Percentiles rank a stretch among this genome's conserved stretches.
phyloP scores from a whole-genome alignment of 1,140 invertebrate species.

The Dicyema japonicum region DNA sequence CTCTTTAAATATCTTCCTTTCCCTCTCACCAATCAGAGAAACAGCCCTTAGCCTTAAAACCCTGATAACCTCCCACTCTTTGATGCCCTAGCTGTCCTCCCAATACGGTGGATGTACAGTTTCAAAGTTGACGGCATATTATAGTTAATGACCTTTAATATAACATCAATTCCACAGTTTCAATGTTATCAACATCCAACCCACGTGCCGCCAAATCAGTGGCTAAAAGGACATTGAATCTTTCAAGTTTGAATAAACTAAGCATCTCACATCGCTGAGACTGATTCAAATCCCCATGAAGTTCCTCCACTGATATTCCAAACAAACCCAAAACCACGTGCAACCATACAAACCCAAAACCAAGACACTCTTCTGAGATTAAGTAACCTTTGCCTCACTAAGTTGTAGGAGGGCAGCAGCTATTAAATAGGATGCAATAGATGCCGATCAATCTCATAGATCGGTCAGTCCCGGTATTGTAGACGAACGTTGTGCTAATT shows the following conservation, averaged over 20 bases:
- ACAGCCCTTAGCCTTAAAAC: slow-evolving; percentile 33
- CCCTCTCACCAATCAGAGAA: slow-evolving; percentile 58
- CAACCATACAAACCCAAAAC: slow-evolving; percentile 55
- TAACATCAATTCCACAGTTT: slow-evolving; percentile 31
- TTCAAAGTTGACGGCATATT: slow-evolving; percentile 62
- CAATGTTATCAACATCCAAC: slow-evolving; percentile 68
- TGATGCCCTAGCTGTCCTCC: slow-evolving; percentile 68
- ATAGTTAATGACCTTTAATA: slow-evolving; percentile 45
- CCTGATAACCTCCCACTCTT: slow-evolving; percentile 42
- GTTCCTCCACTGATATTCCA: slow-evolving; percentile 47
- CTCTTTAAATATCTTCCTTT: slow-evolving; percentile 53
- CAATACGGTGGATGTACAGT: slow-evolving; percentile 77
- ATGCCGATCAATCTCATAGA: too few species aligned
- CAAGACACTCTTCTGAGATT: too few species aligned
- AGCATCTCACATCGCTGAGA: slow-evolving; percentile 45
- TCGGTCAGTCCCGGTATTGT: too few species aligned
- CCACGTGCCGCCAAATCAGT: slow-evolving; percentile 83
- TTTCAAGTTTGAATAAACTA: slow-evolving; percentile 50
- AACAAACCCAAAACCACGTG: too few species aligned
- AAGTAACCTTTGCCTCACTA: too few species aligned
- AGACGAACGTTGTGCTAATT: too few species aligned
- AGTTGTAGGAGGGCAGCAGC: too few species aligned
- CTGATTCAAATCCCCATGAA: slow-evolving; percentile 74
- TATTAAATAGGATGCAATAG: too few species aligned
- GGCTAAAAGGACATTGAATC: slow-evolving; percentile 57